phyloP scores from a whole-genome alignment of 2,888 invertebrate genomes.

The Thecophora atra region DNA sequence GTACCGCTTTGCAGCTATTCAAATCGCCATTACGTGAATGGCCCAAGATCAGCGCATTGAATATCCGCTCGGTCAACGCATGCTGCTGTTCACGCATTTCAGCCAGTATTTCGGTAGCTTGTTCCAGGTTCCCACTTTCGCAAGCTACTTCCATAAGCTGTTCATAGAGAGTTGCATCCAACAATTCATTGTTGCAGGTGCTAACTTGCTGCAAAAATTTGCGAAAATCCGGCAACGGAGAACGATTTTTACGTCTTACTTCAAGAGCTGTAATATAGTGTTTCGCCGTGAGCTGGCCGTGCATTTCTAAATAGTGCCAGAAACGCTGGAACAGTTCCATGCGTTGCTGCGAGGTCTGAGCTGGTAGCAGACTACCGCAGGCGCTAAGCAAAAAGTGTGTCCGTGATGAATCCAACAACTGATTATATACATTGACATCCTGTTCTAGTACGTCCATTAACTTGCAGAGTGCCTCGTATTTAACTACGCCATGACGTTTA shows the following conservation, averaged over 20 bases:
- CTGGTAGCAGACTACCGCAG: constrained; percentile 67
- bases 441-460: constrained; percentile 50
- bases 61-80: constrained; percentile 70
- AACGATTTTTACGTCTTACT: constrained; percentile 71
- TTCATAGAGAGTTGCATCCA: constrained; percentile 67
- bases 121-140: constrained; percentile 70
- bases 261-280: constrained; percentile 70
- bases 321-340: constrained; percentile 68
- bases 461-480: constrained; percentile 48
- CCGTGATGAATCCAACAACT: constrained; percentile 48
- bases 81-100: constrained; percentile 70
- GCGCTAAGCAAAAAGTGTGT: constrained; percentile 67
- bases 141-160: constrained; percentile 70
- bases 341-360: constrained; percentile 67
- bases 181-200: constrained; percentile 35
- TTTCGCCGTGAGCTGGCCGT: constrained; percentile 52
- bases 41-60: constrained; percentile 71
- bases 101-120: constrained; percentile 69
- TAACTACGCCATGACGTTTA: constrained; percentile 48
- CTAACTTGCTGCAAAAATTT: constrained; percentile 60
- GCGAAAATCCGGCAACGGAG: constrained; percentile 61
- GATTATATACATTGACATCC: constrained; percentile 27
- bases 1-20: constrained; percentile 67
- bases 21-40: constrained; percentile 66
- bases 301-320: constrained; percentile 67